Base-by-base conservation (phyloP, 2,113 vertebrate genomes). In the Fukomys damarensis region DNA sequence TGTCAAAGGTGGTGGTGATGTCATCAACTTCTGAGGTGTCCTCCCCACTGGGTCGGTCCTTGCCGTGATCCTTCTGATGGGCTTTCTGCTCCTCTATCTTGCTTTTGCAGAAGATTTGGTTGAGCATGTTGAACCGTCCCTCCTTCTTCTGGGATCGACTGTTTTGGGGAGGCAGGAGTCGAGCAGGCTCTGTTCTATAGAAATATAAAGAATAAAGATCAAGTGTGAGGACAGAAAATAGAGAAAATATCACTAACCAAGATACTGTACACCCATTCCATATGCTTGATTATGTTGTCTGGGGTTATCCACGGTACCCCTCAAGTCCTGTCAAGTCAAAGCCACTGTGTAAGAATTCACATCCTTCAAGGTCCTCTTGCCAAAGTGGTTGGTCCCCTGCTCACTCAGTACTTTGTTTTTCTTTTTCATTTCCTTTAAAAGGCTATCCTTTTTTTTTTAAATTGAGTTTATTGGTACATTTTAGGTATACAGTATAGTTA, bases 1-100 rank as follows among this genome's bases (percentile, higher is more conserved):
- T 98, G 93, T 99, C 99, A 80, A 99, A 99, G 96, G 98, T 99
- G 28, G 99, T 98, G 97, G 99, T 99, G 96, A 99, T 99, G 88
- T 99, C 99, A 90, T 99, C 98, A 7, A 99, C 99, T 98, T 99
- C 99, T 7, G 99, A 99, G 56, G 99, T 98, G 81, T 98, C 98
- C 85, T 98, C 98, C 58, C 89, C 96, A 7, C 96, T 86, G 66
- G 95, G 94, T 72, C 0, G 89, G 84, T 98, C 98, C 91, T 94
- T 98, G 89, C 66, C 96, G 94, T 94, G 98, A 26, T 98, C 98
- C 92, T 98, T 98, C 72, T 98, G 98, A 26, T 86, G 94, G 17
- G 56, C 93, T 72, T 97, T 98, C 92, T 97, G 98, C 41, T 98
- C 96, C 56, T 98, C 98, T 93, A 98, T 99, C 97, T 99, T 99